Base-by-base conservation (phyloP, 2,888 invertebrate species). In the Onchidella celtica region DNA sequence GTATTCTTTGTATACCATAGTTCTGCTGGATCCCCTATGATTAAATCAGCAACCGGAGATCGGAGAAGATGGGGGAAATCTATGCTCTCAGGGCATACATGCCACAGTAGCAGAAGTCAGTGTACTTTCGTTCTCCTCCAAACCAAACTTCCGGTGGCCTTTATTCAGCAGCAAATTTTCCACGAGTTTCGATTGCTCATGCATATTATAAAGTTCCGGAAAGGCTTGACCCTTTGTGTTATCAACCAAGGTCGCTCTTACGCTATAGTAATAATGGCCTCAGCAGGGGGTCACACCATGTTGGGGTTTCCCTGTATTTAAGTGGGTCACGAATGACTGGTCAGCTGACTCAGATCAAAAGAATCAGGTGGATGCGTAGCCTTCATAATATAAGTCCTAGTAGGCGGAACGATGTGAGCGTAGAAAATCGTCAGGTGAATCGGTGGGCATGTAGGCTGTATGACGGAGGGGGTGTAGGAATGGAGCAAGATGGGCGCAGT, bases 191-290 rank as follows among this genome's bases (percentile, higher is more conserved):
- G 47, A 47, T 11, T 47, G 9, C 17, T 75, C 75, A 65, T 75
- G 65, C 75, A 75, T 75, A 29, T 65, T 1, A 75, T 65, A 40
- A 65, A 75, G 17, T 75, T 65, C 75, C 75, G 59, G 6, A n/a
- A 6, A 3, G n/a, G 2, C 14, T 38, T 34, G 65, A 63, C 61
- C 63, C 11, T 9, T 34, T n/a, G n/a, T n/a, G n/a, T n/a, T n/a
- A n/a, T n/a, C n/a, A 47, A 75, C 65, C 75, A 75, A 75, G 75
- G 75, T n/a, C 75, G 38, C 21, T 32, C 55, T 75, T 75, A 65
- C 75, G 75, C 27, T n/a, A 59, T 59, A 72, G 72, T 72, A 57
- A 29, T 34, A 9, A 34, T 57, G 72, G 57, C 72, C 72, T 70
- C 57, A 34, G 55, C 34, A 47, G 9, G 17, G 47, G 47, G 6